Base-by-base conservation (phyloP, 2,797 vertebrate species). In the Esox lucius region DNA sequence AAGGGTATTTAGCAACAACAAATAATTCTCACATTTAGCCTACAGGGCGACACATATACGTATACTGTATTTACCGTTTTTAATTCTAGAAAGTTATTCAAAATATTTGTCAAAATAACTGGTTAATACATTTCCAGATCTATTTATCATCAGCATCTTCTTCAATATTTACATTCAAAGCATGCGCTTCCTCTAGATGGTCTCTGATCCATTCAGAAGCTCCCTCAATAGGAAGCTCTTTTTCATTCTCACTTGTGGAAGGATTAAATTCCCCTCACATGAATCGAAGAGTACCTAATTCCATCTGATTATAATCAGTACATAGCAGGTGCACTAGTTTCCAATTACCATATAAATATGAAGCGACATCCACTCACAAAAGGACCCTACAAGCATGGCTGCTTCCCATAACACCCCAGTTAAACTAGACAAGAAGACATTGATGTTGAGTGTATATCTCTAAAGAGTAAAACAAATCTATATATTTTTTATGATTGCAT, bases 301-400 rank as follows among this genome's bases (percentile, higher is more conserved):
- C 5, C 7, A n/a, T 33, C 59, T 66, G 48, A 77, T 78, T 68
- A 33, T 1, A 56, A 12, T 71, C 19, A 42, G 74, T 77, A 67
- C 73, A 9, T 33, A 70, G 69, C 77, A 84, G 75, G 74, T 39
- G 68, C 70, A 68, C 16, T 1, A 51, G 39, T 48, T 3, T 2
- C n/a, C 19, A 19, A 78, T 84, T 64, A 80, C 16, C 81, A 81
- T 61, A 8, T 53, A 53, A 70, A 73, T 51, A 48, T 66, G 4
- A 24, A 49, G 42, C 61, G 49, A 26, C 19, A 49, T 48, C 16
- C 71, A 15, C 0, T 31, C 68, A 70, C 48, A 53, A 69, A 49
- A 49, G 68, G 11, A 22, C 9, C 56, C 56, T 59, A 59, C 9
- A 22, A 59, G 56, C n/a, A 22, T 24, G 22, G n/a, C 8, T 59